These are phyloP conservation scores for Synergus gifuensis DNA, from an alignment of 2,888 invertebrate genomes.

Conservation along the genomic window DNA sequence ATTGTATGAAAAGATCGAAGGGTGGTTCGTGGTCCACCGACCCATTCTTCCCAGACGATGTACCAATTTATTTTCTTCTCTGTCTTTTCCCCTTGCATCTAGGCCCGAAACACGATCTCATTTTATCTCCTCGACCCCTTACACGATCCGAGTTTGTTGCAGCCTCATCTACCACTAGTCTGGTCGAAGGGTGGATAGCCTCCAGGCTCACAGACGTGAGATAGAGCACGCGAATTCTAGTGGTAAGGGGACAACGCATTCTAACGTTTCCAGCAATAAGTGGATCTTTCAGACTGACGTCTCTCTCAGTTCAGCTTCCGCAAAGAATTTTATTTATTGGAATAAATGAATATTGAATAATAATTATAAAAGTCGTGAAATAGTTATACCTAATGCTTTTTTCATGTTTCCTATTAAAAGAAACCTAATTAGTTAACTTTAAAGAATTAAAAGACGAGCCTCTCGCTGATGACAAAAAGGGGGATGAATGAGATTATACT, in stretches of 20 bases:
- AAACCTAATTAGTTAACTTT: neutral
- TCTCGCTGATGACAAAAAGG: neutral
- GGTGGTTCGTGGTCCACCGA: constrained; percentile 47
- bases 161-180: constrained; percentile 59
- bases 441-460: neutral
- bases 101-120: constrained; percentile 73
- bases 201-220: constrained; percentile 67
- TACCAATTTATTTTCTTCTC: constrained; percentile 74
- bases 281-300: constrained; percentile 57
- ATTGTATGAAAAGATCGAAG: constrained; percentile 28
- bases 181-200: constrained; percentile 65
- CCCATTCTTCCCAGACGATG: constrained; percentile 70
- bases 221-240: constrained; percentile 71
- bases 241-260: constrained; percentile 51
- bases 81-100: constrained; percentile 62
- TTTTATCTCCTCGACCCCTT: constrained; percentile 76
- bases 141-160: constrained; percentile 75
- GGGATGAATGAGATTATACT: neutral
- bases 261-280: constrained; percentile 60
- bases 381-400: neutral
- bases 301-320: neutral
- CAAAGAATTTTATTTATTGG: neutral
- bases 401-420: neutral
- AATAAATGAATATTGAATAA: neutral
- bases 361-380: too few relatives aligned